Conservation (phyloP, 2,797 vertebrate genomes). For the Argyrosomus regius region DNA sequence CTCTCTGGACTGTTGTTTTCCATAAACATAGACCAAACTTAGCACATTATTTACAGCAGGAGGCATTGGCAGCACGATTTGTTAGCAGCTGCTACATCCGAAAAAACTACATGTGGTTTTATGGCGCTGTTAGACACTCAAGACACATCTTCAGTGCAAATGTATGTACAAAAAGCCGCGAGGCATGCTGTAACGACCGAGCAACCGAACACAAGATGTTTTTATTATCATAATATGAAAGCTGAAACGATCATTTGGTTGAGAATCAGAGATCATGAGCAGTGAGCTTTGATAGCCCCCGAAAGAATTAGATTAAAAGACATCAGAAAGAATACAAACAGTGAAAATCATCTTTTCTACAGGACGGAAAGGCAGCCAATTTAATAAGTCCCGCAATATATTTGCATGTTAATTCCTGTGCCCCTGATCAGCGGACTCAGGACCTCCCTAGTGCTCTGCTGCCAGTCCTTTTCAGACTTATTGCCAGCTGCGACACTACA, state of each 20-base stretch:
- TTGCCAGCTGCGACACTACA: conserved; percentile 34
- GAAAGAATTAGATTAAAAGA: conserved; percentile 9
- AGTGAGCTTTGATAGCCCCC: background rate
- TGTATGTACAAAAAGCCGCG: conserved; percentile 23
- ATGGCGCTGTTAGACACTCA: background rate
- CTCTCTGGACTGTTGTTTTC: background rate
- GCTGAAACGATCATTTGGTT: background rate
- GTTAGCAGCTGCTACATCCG: conserved; percentile 9
- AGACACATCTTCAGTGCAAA: conserved; percentile 20
- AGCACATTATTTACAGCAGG: conserved; percentile 17
- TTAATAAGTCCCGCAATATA: conserved; percentile 12
- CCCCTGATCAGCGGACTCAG: conserved; percentile 36
- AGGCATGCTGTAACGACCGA: conserved; percentile 47
- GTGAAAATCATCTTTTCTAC: background rate
- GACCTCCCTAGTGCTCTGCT: conserved; percentile 22
- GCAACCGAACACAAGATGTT: conserved; percentile 32
- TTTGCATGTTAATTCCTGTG: conserved; percentile 48
- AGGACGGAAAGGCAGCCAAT: background rate
- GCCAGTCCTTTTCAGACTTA: conserved; percentile 21
- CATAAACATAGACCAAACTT: conserved; percentile 3
- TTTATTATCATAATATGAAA: conserved; percentile 37
- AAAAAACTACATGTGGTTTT: conserved; percentile 11
- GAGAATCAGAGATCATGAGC: background rate
- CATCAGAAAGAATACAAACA: background rate
- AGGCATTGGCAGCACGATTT: background rate